Evolutionary conservation across 1,140 invertebrate genomes (phyloP).

Genomic region (Platyscapa corneri): DNA sequence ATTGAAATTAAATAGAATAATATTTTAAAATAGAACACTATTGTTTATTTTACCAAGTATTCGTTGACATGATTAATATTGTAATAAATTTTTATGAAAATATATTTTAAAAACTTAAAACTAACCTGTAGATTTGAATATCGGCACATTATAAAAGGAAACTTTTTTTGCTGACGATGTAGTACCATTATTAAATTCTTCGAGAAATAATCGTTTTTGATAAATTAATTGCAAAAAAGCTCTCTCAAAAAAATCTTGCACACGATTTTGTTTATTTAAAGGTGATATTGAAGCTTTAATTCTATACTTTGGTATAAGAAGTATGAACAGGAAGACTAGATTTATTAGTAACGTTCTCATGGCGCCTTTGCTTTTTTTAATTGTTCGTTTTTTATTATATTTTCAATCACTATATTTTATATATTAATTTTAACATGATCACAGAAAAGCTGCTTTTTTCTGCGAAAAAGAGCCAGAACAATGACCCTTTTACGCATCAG

Average conservation of each 20-base stretch:
- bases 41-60: no score
- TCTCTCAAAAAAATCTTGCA: conserved; percentile 1
- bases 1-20: no score
- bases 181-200: conserved; percentile 35
- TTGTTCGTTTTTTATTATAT: neutral
- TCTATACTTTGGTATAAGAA: neutral
- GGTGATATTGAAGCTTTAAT: neutral
- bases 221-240: neutral
- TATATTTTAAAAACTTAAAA: neutral
- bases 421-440: neutral
- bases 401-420: neutral
- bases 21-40: no score
- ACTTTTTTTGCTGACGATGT: neutral
- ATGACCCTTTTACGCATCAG: neutral
- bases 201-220: conserved; percentile 20
- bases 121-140: conserved; percentile 15
- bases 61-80: no score
- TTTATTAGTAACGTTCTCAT: conserved; percentile 13
- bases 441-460: neutral
- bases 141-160: neutral
- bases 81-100: no score
- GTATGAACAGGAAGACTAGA: conserved; percentile 33
- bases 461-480: neutral
- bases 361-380: neutral
- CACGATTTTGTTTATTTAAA: neutral